Base-by-base conservation (phyloP, 92 coral and sea anemone genomes). In the Anthopleura xanthogrammica region DNA sequence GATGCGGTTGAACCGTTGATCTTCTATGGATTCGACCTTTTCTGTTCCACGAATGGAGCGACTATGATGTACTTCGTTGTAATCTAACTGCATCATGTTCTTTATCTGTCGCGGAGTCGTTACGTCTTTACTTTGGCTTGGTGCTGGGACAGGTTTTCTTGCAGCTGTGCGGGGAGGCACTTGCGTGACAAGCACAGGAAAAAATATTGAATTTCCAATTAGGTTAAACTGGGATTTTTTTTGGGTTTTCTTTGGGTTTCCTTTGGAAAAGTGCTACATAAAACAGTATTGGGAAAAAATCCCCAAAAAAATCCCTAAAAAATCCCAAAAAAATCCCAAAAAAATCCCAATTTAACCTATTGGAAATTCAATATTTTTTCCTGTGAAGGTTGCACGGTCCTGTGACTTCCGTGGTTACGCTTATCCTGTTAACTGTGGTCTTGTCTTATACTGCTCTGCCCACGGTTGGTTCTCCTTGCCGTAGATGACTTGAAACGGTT, bases 391-490 rank as follows among this genome's bases (percentile, higher is more conserved):
- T 54, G 58, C 14, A 9, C 13, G 58, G 58, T 54, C 14, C 58
- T 54, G 14, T 54, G 14, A 9, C 58, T 54, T 54, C 24, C 36
- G 0, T 29, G 36, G 36, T 29, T 20, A 60, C 68, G 10, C 22
- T 60, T 17, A 60, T 60, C 23, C 24, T 60, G 68, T 60, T 60
- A n/a, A 60, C 68, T 60, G 68, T 0, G 5, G 68, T 19, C 24
- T 60, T 19, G 68, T 60, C 24, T 60, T 60, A 55, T 91, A 87
- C 24, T 87, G 80, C 83, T 94, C 95, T 0, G 98, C 95, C 93
- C 90, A 93, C 12, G 93, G 98, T 36, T 91, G 89, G 23, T 89
- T 77, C 14, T 86, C 94, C 10, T 60, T 77, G 43, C 93, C 91
- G 43, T 86, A 89, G 83, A 89, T 89, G 76, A 93, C 71, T 14